These are phyloP conservation scores for Drosophila ustulata DNA, from an alignment of 2,888 invertebrate genomes.

Conservation along the genomic window DNA sequence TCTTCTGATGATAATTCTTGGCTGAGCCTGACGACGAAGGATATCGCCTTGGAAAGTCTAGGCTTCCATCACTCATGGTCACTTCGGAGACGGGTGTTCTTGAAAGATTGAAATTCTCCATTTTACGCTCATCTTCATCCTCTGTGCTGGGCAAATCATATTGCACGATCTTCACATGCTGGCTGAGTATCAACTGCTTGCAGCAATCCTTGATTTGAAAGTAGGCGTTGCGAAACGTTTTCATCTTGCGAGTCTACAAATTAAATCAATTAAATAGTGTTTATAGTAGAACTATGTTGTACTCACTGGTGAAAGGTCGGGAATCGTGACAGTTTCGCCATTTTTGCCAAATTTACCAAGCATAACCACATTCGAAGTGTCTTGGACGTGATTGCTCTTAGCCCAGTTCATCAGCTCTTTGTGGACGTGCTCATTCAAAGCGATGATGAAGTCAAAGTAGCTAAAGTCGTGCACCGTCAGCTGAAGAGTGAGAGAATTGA, in stretches of 20 bases:
- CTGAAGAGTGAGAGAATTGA: conserved; percentile 84
- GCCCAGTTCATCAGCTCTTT: conserved; percentile 68
- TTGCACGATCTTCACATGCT: conserved; percentile 55
- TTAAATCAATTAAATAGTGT: not conserved
- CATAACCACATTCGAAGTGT: conserved; percentile 22
- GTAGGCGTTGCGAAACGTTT: conserved; percentile 62
- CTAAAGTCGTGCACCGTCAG: conserved; percentile 90
- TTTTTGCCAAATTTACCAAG: conserved; percentile 39
- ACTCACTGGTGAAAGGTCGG: conserved; percentile 56
- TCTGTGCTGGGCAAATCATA: conserved; percentile 70
- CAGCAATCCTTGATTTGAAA: conserved; percentile 73
- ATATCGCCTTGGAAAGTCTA: not conserved
- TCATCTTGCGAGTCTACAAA: conserved; percentile 55
- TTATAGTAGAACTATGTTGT: not conserved
- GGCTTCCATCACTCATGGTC: not conserved
- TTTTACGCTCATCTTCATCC: conserved; percentile 32
- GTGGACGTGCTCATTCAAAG: conserved; percentile 91
- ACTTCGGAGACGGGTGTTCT: not conserved
- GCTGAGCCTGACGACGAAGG: not conserved
- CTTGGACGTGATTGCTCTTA: conserved; percentile 13
- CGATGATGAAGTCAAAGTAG: conserved; percentile 94
- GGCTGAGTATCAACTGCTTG: conserved; percentile 64
- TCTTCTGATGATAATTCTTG: conserved; percentile 16
- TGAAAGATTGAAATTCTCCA: not conserved
- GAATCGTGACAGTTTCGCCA: conserved; percentile 25